Evolutionary conservation across 2,797 vertebrate species (phyloP), one percentile per base, ranked within the genome.

Genomic region (Bradypus variegatus): DNA sequence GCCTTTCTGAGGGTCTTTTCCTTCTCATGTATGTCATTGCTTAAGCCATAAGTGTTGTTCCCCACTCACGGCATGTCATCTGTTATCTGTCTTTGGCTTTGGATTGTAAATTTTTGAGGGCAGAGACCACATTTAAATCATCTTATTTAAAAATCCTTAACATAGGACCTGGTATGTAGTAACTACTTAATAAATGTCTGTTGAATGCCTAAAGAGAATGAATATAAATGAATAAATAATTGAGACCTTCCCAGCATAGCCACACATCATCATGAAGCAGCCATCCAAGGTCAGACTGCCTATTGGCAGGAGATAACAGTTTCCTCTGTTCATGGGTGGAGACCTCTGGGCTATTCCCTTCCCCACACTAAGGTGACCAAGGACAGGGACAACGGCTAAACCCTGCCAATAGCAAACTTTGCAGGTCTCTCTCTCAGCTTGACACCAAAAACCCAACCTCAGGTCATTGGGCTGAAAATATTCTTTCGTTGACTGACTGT

Each of bases 21-120:
- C 1, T 75, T 36, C 69, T 12, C 4, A 2, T 0, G 0, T 6
- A 29, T 5, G 16, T 77, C 67, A 50, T 33, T 55, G 33, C 36
- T 62, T 48, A 45, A 67, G 21, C 31, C 73, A 21, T 45, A 33
- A 3, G 19, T 19, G 6, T 13, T 58, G 50, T 76, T 45, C 31
- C 70, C 7, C 55, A 2, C 41, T 16, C 8, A 18, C 0, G 29
- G 18, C 1, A 8, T 9, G 12, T 27, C 27, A 14, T 62, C 31
- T 58, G 45, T n/a, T 83, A 72, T 25, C 33, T 23, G 23, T 50
- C 64, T 78, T 86, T 15, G 19, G 11, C 11, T 27, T 27, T 67
- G n/a, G 48, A 14, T 19, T 77, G 29, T 19, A 78, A 93, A 25
- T 70, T 80, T 77, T 48, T 72, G 67, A 88, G 45, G 36, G 11